Conservation (phyloP, 2,113 vertebrate species). For the Oryctolagus cuniculus region mOryCun1.1 NC_091436.1:37035001-37035500, state of each 20-base stretch:
- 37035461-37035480: not conserved
- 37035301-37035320: not conserved
- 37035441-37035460: not conserved
- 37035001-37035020: constrained; percentile 1
- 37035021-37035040: constrained; percentile 8
- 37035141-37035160: no score
- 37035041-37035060: not conserved
- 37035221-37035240: not conserved
- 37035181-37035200: no score
- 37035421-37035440: not conserved
- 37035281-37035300: not conserved
- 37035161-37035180: no score
- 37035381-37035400: not conserved
- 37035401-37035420: not conserved
- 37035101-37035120: no score
- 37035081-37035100: no score
- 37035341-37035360: not conserved
- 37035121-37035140: no score
- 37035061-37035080: no score
- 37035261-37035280: not conserved
- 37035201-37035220: not conserved
- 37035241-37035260: not conserved
- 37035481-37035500: not conserved
- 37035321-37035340: not conserved
- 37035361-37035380: not conserved